phyloP scores from a whole-genome alignment of 2,888 invertebrate species.

The Hydrotaea cyrtoneurina region DNA sequence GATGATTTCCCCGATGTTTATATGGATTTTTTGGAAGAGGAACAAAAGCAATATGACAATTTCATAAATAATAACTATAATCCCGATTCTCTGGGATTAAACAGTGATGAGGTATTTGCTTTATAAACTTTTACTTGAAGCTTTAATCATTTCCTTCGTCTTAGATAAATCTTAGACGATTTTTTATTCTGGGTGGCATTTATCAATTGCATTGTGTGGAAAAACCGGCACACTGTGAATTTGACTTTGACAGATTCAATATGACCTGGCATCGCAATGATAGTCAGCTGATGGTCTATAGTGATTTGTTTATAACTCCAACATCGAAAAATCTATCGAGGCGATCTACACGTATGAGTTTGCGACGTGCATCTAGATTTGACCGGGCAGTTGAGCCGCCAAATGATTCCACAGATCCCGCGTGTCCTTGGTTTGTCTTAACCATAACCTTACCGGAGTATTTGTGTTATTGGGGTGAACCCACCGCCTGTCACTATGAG shows the following conservation, averaged over 20 bases:
- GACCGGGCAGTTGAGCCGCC: background rate
- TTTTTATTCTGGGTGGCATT: slow-evolving; percentile 75
- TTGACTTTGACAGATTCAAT: slow-evolving; percentile 73
- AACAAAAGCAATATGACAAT: slow-evolving; percentile 70
- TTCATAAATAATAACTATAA: slow-evolving; percentile 70
- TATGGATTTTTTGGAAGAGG: slow-evolving; percentile 70
- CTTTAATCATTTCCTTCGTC: background rate
- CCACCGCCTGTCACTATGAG: slow-evolving; percentile 74
- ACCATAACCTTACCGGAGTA: slow-evolving; percentile 72
- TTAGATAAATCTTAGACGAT: slow-evolving; percentile 76
- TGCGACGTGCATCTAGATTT: background rate
- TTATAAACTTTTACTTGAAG: background rate
- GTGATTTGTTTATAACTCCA: slow-evolving; percentile 52
- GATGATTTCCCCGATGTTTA: slow-evolving; percentile 72
- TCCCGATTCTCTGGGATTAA: slow-evolving; percentile 70
- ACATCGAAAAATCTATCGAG: background rate
- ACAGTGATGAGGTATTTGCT: slow-evolving; percentile 70
- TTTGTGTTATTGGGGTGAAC: slow-evolving; percentile 75
- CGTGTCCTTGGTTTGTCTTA: slow-evolving; percentile 72
- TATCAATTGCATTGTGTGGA: slow-evolving; percentile 75
- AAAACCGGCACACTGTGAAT: slow-evolving; percentile 71
- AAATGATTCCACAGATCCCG: background rate
- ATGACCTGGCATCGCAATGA: slow-evolving; percentile 73
- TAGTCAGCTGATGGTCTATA: slow-evolving; percentile 66
- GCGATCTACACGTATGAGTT: slow-evolving; percentile 12